Percentiles rank a stretch among this genome's conserved stretches.
phyloP scores from a whole-genome alignment of 2,797 vertebrate species.

The Acanthurus tractus region DNA sequence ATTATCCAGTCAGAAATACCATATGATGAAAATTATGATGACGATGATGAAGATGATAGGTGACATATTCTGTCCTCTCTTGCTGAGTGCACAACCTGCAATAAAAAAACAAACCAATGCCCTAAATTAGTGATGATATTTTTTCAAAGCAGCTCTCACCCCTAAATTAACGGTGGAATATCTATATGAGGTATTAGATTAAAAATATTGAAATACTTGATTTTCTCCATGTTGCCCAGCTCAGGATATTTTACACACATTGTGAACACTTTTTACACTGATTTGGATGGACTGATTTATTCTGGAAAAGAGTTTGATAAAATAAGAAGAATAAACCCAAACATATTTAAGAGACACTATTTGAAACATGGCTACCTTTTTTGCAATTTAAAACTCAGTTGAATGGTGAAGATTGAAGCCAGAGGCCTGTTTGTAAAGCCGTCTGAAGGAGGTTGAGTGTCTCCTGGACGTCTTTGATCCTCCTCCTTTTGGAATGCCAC shows the following conservation, averaged over 20 bases:
- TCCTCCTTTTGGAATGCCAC: slow-evolving; percentile 58
- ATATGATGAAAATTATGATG: no score
- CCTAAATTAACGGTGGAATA: no score
- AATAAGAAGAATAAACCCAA: background rate
- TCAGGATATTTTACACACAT: background rate
- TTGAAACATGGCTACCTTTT: background rate
- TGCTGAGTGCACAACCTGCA: no score
- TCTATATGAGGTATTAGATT: no score
- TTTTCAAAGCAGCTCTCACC: no score
- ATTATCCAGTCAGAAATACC: no score
- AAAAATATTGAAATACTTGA: no score
- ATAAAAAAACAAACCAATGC: no score
- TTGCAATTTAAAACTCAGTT: background rate
- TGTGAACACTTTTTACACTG: background rate
- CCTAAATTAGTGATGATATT: no score
- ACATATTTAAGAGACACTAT: background rate
- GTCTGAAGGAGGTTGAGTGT: slow-evolving; percentile 47
- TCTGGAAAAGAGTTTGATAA: background rate
- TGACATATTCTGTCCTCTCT: no score
- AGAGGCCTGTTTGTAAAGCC: slow-evolving; percentile 32
- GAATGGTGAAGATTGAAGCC: background rate
- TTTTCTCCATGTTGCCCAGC: no score
- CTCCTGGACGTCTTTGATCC: slow-evolving; percentile 73
- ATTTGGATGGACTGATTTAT: background rate
- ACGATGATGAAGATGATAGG: no score